Evolutionary conservation across 2,888 invertebrate genomes (phyloP), one percentile per base, ranked within the genome.

Genomic region (Ecliptopera silaceata): DNA sequence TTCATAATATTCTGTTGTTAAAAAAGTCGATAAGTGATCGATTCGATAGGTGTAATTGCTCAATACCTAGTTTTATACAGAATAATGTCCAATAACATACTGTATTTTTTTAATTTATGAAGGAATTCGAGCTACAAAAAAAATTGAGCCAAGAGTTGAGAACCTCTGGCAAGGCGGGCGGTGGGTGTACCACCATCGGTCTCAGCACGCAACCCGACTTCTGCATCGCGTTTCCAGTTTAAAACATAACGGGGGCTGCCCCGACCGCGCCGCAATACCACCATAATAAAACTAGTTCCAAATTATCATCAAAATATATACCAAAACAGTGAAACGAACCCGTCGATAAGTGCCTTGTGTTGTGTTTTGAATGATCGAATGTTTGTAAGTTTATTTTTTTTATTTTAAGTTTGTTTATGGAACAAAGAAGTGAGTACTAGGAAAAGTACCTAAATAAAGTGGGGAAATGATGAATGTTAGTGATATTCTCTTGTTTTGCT

Each of bases 141-240:
- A n/a, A 58, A 45, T 53, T 44, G 62, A 66, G 62, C 66, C 75
- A 81, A 84, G 74, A 66, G 89, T 90, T 89, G 63, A 42, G 62
- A 45, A 71, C 77, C 65, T 53, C 86, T 85, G 86, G 49, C 70
- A 69, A 76, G 74, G 79, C 77, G 73, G 74, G 72, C 75, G 79
- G 78, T 80, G 77, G 82, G 83, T 82, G 80, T 82, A 68, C 73
- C 79, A 79, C 72, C 78, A 74, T 71, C 69, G 74, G 71, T 72
- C 71, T 72, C 73, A 78, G 78, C 90, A 90, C 90, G 89, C 90
- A 81, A 89, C 79, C 81, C 77, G 74, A 74, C 74, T 72, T 79
- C 77, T 79, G 82, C 86, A 82, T 71, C 79, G 77, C 78, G 71
- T 84, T 85, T 88, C 83, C 88, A 90, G 89, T 89, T 82, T 78